Evolutionary conservation across 1,140 invertebrate genomes (phyloP).

Genomic region (Octopus sinensis): DNA sequence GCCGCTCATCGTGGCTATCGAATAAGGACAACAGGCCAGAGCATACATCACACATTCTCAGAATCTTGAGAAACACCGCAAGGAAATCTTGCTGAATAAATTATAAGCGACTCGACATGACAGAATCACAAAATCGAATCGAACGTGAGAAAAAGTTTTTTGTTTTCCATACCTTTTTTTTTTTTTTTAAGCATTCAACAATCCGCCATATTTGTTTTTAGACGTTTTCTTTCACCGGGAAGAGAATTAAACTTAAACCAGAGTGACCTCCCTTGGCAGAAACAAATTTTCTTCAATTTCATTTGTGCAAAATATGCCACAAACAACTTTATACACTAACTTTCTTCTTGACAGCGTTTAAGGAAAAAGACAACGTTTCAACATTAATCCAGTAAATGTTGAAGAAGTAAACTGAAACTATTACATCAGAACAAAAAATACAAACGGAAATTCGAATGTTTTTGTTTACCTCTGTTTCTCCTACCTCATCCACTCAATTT

Average conservation of each 20-base stretch:
- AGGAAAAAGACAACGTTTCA: no score
- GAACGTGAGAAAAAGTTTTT: neutral
- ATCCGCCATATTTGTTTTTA: constrained; percentile 9
- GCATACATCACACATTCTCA: constrained; percentile 56
- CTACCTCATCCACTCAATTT: no score
- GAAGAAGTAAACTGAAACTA: no score
- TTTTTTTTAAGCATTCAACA: neutral
- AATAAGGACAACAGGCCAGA: constrained; percentile 50
- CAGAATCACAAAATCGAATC: neutral
- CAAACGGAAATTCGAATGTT: no score
- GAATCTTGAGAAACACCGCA: neutral
- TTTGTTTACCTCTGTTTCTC: no score
- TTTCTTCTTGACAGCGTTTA: no score
- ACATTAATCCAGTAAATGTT: no score
- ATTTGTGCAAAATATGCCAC: neutral
- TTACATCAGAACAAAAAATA: no score
- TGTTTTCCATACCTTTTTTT: neutral
- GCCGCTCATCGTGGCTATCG: constrained; percentile 51
- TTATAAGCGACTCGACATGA: neutral
- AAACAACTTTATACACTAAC: neutral
- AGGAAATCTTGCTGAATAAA: neutral
- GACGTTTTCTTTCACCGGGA: constrained; percentile 11
- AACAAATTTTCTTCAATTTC: neutral
- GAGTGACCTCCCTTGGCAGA: constrained; percentile 10
- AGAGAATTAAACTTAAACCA: neutral